These are phyloP conservation scores for Polydrusus cervinus DNA, from an alignment of 2,888 invertebrate species.

Conservation along the genomic window DNA sequence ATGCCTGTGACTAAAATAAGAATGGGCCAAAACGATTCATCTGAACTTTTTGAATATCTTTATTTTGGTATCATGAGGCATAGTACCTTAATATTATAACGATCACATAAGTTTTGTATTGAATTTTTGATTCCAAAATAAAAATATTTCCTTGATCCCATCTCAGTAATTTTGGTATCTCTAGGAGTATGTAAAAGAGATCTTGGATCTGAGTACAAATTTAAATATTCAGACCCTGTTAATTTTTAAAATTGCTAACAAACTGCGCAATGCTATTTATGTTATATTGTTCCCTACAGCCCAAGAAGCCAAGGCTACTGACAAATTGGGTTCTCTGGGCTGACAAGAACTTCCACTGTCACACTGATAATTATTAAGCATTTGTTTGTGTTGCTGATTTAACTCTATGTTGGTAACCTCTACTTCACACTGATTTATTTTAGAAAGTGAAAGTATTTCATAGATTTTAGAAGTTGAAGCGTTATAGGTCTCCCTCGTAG, in stretches of 20 bases:
- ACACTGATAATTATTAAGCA: neutral
- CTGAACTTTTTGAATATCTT: conserved; percentile 5
- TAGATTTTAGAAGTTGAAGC: neutral
- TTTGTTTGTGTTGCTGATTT: neutral
- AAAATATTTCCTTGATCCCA: neutral
- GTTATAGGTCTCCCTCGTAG: neutral
- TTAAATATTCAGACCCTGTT: neutral
- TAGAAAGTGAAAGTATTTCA: neutral
- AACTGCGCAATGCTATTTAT: neutral
- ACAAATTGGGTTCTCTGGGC: conserved; percentile 1
- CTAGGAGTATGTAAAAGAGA: neutral
- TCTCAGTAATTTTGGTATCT: neutral
- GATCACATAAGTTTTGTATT: neutral
- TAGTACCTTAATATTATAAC: neutral
- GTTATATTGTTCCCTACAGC: neutral
- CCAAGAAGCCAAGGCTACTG: neutral
- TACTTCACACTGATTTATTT: neutral
- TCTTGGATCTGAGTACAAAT: neutral
- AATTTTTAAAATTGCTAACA: neutral
- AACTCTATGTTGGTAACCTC: neutral
- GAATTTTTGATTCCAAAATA: neutral
- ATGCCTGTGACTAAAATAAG: conserved; percentile 17
- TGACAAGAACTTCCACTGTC: neutral
- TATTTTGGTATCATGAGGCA: neutral
- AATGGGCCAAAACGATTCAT: conserved; percentile 24